phyloP scores from a whole-genome alignment of 2,888 invertebrate genomes.

The Glaucopsyche alexis region DNA sequence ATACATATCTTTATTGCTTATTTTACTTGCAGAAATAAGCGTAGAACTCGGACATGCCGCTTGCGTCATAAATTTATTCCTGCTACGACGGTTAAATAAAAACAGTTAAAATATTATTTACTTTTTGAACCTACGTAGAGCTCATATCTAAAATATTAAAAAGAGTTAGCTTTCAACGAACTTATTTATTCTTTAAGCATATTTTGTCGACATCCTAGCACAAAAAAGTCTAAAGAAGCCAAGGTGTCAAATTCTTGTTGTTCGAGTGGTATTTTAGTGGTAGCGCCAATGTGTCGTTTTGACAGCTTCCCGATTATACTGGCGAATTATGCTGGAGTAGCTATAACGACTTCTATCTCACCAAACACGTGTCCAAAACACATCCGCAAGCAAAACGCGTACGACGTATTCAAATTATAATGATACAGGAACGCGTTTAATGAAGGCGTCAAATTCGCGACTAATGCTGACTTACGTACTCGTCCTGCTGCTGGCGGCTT shows the following conservation, averaged over 20 bases:
- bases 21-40: neutral
- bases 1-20: conserved; percentile 13
- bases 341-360: too few relatives aligned
- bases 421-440: conserved; percentile 15
- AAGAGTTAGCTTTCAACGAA: too few relatives aligned
- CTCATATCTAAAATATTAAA: too few relatives aligned
- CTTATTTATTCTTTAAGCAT: too few relatives aligned
- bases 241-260: too few relatives aligned
- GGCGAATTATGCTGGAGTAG: too few relatives aligned
- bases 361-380: neutral
- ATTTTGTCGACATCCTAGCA: too few relatives aligned
- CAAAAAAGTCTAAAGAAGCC: too few relatives aligned
- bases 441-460: conserved; percentile 15
- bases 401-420: conserved; percentile 12
- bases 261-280: too few relatives aligned
- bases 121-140: neutral
- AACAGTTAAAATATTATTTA: neutral
- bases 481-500: conserved; percentile 13
- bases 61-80: conserved; percentile 10
- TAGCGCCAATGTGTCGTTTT: too few relatives aligned
- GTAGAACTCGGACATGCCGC: neutral
- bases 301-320: too few relatives aligned
- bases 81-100: neutral
- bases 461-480: conserved; percentile 22
- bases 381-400: neutral